Percentiles rank a stretch among this genome's conserved stretches.
Evolutionary conservation across 1,140 invertebrate species (phyloP).

Genomic region (Sinella curviseta): DNA sequence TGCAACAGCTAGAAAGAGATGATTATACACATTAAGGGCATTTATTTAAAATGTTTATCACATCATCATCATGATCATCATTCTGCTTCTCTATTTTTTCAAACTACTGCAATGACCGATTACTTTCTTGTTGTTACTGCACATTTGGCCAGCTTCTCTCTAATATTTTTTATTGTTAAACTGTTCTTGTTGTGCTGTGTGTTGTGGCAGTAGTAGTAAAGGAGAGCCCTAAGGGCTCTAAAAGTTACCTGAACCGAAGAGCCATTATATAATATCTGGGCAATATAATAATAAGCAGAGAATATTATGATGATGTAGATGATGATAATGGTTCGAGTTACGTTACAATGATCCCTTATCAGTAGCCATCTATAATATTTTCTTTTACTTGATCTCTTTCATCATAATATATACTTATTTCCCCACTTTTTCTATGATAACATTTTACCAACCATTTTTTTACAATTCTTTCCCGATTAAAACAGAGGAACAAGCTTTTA

Average conservation of each 20-base stretch:
- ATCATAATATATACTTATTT: neutral
- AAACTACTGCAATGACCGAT: constrained; percentile 19
- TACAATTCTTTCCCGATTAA: neutral
- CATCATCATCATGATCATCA: constrained; percentile 9
- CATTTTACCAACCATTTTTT: too few species aligned
- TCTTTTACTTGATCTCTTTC: too few species aligned
- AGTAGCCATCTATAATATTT: neutral
- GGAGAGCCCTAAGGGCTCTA: neutral
- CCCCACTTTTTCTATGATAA: neutral
- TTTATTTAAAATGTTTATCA: constrained; percentile 21
- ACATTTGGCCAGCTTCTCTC: constrained; percentile 10
- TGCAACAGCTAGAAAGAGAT: neutral
- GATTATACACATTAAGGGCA: constrained; percentile 18
- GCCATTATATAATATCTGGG: neutral
- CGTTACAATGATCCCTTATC: neutral
- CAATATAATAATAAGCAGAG: constrained; percentile 1
- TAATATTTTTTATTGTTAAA: neutral
- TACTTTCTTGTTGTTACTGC: neutral
- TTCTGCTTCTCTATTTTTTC: neutral
- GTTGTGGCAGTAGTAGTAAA: too few species aligned
- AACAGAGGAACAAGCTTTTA: neutral
- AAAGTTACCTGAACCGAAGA: constrained; percentile 17
- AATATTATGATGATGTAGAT: neutral
- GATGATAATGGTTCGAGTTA: neutral
- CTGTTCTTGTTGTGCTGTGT: neutral